Conservation (phyloP, 2,888 invertebrate species). For the Cosmia pyralina region DNA sequence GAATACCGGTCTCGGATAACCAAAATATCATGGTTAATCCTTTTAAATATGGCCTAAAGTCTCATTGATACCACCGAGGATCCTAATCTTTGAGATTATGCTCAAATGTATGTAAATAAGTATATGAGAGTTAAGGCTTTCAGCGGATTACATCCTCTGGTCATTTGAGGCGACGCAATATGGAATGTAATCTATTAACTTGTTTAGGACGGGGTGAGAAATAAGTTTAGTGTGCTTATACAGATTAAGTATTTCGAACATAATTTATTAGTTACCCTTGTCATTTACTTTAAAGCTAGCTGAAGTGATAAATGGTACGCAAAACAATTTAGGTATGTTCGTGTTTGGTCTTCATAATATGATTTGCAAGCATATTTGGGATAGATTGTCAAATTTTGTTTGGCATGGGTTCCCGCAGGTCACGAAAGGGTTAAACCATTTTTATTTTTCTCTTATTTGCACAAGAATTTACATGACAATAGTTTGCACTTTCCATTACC, state of each 20-base stretch:
- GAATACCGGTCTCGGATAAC: slow-evolving; percentile 36
- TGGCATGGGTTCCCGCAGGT: slow-evolving; percentile 19
- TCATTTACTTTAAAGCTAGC: slow-evolving; percentile 11
- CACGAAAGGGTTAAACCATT: slow-evolving; percentile 29
- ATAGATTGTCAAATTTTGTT: slow-evolving; percentile 39
- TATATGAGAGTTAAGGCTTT: slow-evolving; percentile 45
- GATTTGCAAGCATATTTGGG: slow-evolving; percentile 30
- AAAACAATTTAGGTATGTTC: neutral
- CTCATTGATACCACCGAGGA: slow-evolving; percentile 17
- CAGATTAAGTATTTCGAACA: slow-evolving; percentile 36
- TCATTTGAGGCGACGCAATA: slow-evolving; percentile 44
- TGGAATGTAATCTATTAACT: slow-evolving; percentile 48
- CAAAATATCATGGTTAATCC: slow-evolving; percentile 60
- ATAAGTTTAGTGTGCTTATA: slow-evolving; percentile 29
- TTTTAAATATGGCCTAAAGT: slow-evolving; percentile 47
- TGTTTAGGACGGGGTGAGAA: slow-evolving; percentile 31
- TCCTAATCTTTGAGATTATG: slow-evolving; percentile 40
- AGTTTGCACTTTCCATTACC: slow-evolving; percentile 43
- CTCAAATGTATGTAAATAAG: slow-evolving; percentile 62
- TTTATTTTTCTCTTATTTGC: slow-evolving; percentile 52
- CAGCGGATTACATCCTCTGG: slow-evolving; percentile 47
- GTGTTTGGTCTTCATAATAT: slow-evolving; percentile 11
- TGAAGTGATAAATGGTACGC: neutral
- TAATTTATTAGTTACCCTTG: slow-evolving; percentile 46
- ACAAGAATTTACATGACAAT: slow-evolving; percentile 52